Evolutionary conservation across 2,113 vertebrate genomes (phyloP).

Genomic region (Ptychochromis oligacanthus): DNA sequence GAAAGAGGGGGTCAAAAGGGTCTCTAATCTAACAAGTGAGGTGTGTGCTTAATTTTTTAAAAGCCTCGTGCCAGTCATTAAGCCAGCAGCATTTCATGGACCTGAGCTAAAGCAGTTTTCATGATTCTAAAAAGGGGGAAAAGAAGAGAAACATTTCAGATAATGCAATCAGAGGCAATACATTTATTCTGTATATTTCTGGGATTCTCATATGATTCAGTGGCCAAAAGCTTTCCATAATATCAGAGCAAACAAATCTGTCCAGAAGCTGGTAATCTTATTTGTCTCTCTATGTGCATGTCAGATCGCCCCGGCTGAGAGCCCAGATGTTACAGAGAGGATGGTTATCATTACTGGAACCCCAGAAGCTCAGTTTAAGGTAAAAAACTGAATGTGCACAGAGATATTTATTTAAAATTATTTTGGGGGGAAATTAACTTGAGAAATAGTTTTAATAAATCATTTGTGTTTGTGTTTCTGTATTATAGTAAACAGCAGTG

Average conservation of each 20-base stretch:
- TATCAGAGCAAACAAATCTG: background rate
- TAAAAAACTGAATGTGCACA: constrained; percentile 49
- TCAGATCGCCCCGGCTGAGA: constrained; percentile 93
- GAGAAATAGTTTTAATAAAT: background rate
- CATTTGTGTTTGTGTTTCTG: background rate
- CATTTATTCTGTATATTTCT: background rate
- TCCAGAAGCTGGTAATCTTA: background rate
- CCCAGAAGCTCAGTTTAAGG: constrained; percentile 97
- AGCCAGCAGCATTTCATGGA: constrained; percentile 21
- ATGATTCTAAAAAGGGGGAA: constrained; percentile 24
- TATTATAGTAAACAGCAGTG: constrained; percentile 34
- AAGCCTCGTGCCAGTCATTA: background rate
- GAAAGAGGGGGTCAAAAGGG: background rate
- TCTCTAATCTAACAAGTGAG: background rate
- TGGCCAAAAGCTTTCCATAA: background rate
- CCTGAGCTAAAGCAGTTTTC: constrained; percentile 36
- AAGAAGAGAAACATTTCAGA: constrained; percentile 28
- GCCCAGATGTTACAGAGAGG: constrained; percentile 86
- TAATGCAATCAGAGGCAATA: constrained; percentile 6
- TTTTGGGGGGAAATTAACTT: background rate
- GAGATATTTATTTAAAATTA: background rate
- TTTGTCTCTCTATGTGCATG: constrained; percentile 9
- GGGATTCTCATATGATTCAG: constrained; percentile 8
- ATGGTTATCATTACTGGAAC: constrained; percentile 96
- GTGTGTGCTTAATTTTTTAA: background rate